Evolutionary conservation across 2,888 invertebrate genomes (phyloP).

Genomic region (Drosophila hawaiiensis): DNA sequence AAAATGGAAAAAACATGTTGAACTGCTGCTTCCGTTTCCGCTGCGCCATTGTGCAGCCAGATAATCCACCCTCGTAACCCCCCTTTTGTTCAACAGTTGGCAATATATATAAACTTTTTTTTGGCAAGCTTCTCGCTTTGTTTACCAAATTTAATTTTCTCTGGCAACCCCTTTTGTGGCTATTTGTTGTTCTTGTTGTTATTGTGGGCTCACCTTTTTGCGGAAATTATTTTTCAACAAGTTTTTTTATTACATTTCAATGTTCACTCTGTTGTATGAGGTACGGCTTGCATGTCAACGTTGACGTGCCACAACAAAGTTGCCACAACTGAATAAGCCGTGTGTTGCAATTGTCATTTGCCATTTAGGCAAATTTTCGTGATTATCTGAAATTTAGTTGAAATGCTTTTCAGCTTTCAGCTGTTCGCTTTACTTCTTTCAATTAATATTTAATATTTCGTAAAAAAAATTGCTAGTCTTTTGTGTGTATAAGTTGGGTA

Average conservation of each 20-base stretch:
- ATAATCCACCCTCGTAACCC: slow-evolving; percentile 17
- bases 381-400: slow-evolving; percentile 19
- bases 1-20: slow-evolving; percentile 49
- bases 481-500: not conserved
- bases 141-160: slow-evolving; percentile 35
- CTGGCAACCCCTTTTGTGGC: not conserved
- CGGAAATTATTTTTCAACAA: slow-evolving; percentile 53
- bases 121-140: slow-evolving; percentile 40
- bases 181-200: slow-evolving; percentile 15
- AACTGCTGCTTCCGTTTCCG: slow-evolving; percentile 79
- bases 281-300: slow-evolving; percentile 44
- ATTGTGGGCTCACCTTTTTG: slow-evolving; percentile 20
- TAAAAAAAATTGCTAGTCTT: not conserved
- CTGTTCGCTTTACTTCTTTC: not conserved
- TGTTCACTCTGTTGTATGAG: slow-evolving; percentile 38
- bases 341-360: slow-evolving; percentile 29
- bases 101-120: slow-evolving; percentile 21
- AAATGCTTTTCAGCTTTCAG: not conserved
- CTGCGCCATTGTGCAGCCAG: slow-evolving; percentile 78
- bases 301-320: slow-evolving; percentile 13
- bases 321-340: slow-evolving; percentile 13
- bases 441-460: not conserved
- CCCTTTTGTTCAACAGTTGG: slow-evolving; percentile 3
- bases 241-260: slow-evolving; percentile 37
- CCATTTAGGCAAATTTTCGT: slow-evolving; percentile 21